A percentile compares a stretch with the other conserved stretches of the same genome.
These are phyloP conservation scores for Amphipyra tragopoginis DNA, from an alignment of 2,888 invertebrate species.

Conservation along the genomic window DNA sequence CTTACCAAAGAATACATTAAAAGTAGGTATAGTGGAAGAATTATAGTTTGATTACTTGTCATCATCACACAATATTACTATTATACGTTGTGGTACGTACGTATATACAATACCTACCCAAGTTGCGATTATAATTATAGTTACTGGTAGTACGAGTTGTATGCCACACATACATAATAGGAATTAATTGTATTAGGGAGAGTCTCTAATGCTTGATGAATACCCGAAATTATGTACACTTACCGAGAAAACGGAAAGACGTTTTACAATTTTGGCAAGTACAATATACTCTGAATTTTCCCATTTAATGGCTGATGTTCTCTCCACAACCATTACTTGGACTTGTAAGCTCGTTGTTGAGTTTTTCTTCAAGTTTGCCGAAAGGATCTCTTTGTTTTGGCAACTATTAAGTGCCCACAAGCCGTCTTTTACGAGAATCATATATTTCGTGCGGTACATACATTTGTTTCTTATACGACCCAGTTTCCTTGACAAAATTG, in stretches of 20 bases:
- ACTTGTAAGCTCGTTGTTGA: conserved; percentile 42
- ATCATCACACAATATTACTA: not conserved
- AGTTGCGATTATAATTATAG: too few relatives aligned
- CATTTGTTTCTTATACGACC: conserved; percentile 22
- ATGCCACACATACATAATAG: too few relatives aligned
- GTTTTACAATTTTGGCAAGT: conserved; percentile 9
- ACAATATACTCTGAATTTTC: conserved; percentile 22
- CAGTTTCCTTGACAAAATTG: conserved; percentile 43
- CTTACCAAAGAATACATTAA: conserved; percentile 9
- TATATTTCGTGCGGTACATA: conserved; percentile 41
- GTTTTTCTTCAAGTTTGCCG: conserved; percentile 42
- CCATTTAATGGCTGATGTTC: conserved; percentile 26
- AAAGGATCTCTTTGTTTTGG: conserved; percentile 50
- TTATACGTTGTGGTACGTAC: not conserved
- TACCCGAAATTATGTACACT: too few relatives aligned
- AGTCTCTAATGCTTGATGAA: too few relatives aligned
- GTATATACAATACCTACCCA: not conserved
- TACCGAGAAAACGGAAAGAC: conserved; percentile 5
- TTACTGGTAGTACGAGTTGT: too few relatives aligned
- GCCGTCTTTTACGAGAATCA: conserved; percentile 33
- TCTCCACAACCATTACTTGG: conserved; percentile 32
- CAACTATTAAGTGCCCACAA: conserved; percentile 53
- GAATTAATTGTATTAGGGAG: too few relatives aligned
- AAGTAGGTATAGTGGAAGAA: not conserved
- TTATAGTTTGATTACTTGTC: not conserved